Base-by-base conservation (phyloP, 2,888 invertebrate genomes). In the Adineta ricciae region DNA sequence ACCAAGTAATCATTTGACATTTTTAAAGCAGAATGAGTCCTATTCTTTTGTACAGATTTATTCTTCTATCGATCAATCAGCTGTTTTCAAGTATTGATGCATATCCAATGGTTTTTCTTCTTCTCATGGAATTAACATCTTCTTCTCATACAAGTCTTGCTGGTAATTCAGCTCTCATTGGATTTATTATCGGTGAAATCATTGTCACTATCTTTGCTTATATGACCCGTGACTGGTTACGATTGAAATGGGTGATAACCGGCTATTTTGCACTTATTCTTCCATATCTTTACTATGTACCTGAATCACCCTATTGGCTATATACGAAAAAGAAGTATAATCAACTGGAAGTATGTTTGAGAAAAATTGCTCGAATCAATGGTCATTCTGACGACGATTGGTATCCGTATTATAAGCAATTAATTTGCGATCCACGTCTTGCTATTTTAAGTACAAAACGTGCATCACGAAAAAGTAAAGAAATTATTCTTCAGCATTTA, bases 121-220 rank as follows among this genome's bases (percentile, higher is more conserved):
- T 78, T 41, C 78, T 78, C 3, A 41, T 78, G 41, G 78, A 78
- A 41, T 41, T 41, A 41, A 78, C 78, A 78, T n/a, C 41, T 2
- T 78, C 78, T 41, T 78, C 78, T 41, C 78, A 78, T 78, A 78
- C 78, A 32, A 78, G 78, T 78, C 41, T 78, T 24, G 78, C 78
- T 14, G 78, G 78, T 19, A 78, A 78, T 41, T 78, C 78, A 24
- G 41, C 78, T n/a, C 5, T 78, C 0, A 41, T 78, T 24, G 41
- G 78, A 24, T 78, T 78, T 41, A 78, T 41, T n/a, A 38, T 78
- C 14, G 78, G 78, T 19, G 78, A 78, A 78, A 11, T 11, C 8
- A 24, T 78, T 1, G 24, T 41, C 14, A 41, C 78, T 41, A 4
- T 78, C 38, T 78, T 78, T 41, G 78, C 78, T 24, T n/a, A 78